Evolutionary conservation across 1,140 invertebrate genomes (phyloP), one percentile per base, ranked within the genome.

Genomic region (Rhopalosiphum padi): DNA sequence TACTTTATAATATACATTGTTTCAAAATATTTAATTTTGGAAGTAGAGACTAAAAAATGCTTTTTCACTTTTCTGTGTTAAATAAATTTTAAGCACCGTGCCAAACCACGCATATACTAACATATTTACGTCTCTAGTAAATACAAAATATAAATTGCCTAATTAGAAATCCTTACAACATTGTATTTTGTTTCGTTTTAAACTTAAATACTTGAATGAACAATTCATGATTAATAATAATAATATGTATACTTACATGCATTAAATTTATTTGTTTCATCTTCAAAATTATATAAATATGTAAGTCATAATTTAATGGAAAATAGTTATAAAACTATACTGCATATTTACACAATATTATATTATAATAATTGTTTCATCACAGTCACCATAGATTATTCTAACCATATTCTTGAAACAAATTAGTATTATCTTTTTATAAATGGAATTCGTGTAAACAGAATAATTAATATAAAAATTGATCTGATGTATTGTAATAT

Each of bases 131-230:
- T 37, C 2, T 35, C 5, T 53, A 25, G 3, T 35, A 23, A 25
- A 23, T 53, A 25, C 15, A 23, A 53, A 22, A 88, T 51, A 51
- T 88, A 88, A 53, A 89, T 89, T 89, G n/a, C 48, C 87, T 89
- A 89, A 1, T 53, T 35, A 37, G 0, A 53, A 37, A 9, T 53
- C 87, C n/a, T 89, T 53, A 89, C 21, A 87, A 35, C 2, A 35
- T 5, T 53, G n/a, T 53, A 37, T n/a, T 89, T 86, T 86, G 4
- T 35, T 83, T 37, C 35, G 37, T 83, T 83, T 41, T 8, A 21
- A 77, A 77, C 15, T n/a, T 77, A n/a, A 46, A 46, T 46, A 46
- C 8, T 46, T 41, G 41, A 51, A 51, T 18, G 15, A 51, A 51
- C 15, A 51, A 68, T 68, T 2, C 6, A 68, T 68, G 9, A 8